A percentile compares a stretch with the other conserved stretches of the same genome.
phyloP scores from a whole-genome alignment of 2,113 vertebrate species.

The Marmota monax region DNA sequence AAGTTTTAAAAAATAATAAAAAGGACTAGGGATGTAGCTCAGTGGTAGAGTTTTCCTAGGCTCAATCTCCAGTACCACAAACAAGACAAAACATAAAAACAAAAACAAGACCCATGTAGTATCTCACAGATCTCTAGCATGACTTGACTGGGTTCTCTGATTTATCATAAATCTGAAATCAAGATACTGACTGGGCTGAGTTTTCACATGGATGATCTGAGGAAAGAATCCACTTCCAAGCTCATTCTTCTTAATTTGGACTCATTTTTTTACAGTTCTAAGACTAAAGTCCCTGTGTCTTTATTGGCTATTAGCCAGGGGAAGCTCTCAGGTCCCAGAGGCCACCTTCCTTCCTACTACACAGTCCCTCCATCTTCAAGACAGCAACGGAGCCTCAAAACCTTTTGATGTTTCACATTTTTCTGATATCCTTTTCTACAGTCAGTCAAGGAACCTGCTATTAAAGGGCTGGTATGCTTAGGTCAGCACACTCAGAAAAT shows the following conservation, averaged over 20 bases:
- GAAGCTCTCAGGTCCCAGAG: not conserved
- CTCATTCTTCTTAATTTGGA: not conserved
- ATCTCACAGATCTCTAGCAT: not conserved
- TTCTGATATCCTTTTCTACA: constrained; percentile 16
- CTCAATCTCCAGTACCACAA: no score
- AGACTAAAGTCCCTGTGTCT: not conserved
- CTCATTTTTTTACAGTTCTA: not conserved
- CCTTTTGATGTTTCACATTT: not conserved
- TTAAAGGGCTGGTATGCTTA: constrained; percentile 26
- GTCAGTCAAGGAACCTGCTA: not conserved
- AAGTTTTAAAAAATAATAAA: no score
- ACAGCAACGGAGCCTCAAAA: not conserved
- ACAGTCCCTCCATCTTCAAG: not conserved
- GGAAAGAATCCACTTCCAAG: not conserved
- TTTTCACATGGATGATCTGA: not conserved
- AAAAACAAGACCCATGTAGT: not conserved
- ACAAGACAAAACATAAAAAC: no score
- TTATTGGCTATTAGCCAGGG: not conserved
- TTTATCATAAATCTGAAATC: not conserved
- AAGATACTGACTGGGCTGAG: not conserved
- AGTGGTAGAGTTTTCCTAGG: no score
- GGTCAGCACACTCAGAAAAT: not conserved
- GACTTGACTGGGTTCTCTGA: not conserved
- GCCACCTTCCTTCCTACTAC: not conserved
- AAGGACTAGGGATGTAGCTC: no score